Evolutionary conservation across 2,113 vertebrate species (phyloP).

Genomic region (Hippocampus barbouri): DNA sequence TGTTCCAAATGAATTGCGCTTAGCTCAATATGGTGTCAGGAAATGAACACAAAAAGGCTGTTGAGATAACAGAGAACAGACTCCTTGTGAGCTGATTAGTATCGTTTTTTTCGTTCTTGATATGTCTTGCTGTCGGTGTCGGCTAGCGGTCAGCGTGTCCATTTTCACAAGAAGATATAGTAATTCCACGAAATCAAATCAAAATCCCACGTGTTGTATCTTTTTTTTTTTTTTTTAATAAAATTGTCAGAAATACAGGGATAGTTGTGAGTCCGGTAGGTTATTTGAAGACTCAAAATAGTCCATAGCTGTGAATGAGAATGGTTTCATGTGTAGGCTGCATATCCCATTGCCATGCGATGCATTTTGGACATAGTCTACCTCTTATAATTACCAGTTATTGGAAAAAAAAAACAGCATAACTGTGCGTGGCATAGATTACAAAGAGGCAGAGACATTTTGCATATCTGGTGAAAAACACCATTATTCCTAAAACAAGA

Average conservation of each 20-base stretch:
- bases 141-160: background rate
- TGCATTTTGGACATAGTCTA: too few species aligned
- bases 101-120: conserved; percentile 7
- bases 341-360: background rate
- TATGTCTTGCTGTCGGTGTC: background rate
- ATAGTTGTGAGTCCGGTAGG: background rate
- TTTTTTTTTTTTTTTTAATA: background rate
- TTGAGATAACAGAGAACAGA: conserved; percentile 12
- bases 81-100: conserved; percentile 9
- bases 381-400: too few species aligned
- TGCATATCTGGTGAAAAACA: too few species aligned
- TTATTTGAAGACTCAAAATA: background rate
- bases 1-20: conserved; percentile 2
- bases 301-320: background rate
- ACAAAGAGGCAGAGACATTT: too few species aligned
- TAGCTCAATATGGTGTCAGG: background rate
- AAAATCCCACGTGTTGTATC: background rate
- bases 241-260: background rate
- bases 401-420: too few species aligned
- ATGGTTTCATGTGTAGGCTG: background rate
- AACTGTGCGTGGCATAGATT: too few species aligned
- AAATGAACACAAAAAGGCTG: conserved; percentile 18
- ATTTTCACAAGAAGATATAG: background rate
- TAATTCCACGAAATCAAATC: background rate
- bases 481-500: too few species aligned